Evolutionary conservation across 1,140 invertebrate species (phyloP).

Genomic region (Centruroides vittatus): DNA sequence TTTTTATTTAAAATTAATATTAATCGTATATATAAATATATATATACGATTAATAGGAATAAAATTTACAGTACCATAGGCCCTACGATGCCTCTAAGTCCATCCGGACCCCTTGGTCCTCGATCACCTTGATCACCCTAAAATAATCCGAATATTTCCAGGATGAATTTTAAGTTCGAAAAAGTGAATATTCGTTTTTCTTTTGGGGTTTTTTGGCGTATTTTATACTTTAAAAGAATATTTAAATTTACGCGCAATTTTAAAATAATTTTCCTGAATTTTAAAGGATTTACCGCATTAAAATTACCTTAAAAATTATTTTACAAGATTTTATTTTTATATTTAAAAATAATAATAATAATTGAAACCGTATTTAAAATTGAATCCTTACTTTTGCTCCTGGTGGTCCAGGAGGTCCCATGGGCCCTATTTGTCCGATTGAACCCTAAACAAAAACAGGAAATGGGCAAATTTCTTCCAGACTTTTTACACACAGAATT

Average conservation of each 20-base stretch:
- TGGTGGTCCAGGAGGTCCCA: not conserved
- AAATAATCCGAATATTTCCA: not conserved
- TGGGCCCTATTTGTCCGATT: not conserved
- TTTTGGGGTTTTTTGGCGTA: too few relatives aligned
- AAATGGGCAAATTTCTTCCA: not conserved
- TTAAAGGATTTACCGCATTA: too few relatives aligned
- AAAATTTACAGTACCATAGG: slow-evolving; percentile 1
- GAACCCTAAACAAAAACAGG: slow-evolving; percentile 1
- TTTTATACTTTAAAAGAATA: too few relatives aligned
- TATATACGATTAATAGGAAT: not conserved
- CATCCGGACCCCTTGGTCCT: slow-evolving; percentile 12
- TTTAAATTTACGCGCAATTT: too few relatives aligned
- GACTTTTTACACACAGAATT: too few relatives aligned
- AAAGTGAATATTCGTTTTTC: too few relatives aligned
- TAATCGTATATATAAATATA: too few relatives aligned
- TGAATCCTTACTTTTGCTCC: not conserved
- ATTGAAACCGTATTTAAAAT: not conserved
- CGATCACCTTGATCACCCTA: slow-evolving; percentile 9
- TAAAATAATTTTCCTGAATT: too few relatives aligned
- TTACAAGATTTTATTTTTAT: too few relatives aligned
- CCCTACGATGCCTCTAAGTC: slow-evolving; percentile 5
- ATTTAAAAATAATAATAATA: not conserved
- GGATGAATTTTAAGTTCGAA: not conserved
- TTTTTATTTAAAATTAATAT: too few relatives aligned
- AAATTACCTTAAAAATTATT: too few relatives aligned